phyloP scores from a whole-genome alignment of 2,113 vertebrate genomes.

The Melanerpes aurifrons region DNA sequence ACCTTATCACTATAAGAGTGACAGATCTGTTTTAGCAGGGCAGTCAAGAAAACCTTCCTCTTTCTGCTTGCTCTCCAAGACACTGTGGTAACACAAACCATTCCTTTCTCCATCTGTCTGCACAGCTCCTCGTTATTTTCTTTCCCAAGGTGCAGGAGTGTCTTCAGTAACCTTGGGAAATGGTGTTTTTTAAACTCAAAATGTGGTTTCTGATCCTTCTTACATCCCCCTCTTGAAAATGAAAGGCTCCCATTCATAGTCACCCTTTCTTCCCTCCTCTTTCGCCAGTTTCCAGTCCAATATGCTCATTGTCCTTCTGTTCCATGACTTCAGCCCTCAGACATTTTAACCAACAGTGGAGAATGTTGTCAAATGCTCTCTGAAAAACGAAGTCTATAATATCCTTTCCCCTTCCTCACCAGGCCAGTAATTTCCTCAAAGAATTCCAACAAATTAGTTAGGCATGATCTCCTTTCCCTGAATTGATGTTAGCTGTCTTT shows the following conservation, averaged over 20 bases:
- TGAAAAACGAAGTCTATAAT: conserved; percentile 72
- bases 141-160: conserved; percentile 43
- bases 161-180: conserved; percentile 60
- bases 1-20: neutral
- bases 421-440: conserved; percentile 80
- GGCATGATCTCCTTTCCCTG: conserved; percentile 77
- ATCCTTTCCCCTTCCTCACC: conserved; percentile 68
- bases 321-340: conserved; percentile 80
- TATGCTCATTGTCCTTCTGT: conserved; percentile 70
- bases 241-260: conserved; percentile 65
- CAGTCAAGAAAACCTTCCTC: neutral
- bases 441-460: conserved; percentile 84
- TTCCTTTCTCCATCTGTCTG: conserved; percentile 45
- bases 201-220: conserved; percentile 59
- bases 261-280: conserved; percentile 66
- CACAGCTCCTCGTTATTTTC: conserved; percentile 14
- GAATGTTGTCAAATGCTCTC: conserved; percentile 74
- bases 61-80: conserved; percentile 39
- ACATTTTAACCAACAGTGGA: conserved; percentile 77
- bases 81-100: neutral
- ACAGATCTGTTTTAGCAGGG: neutral
- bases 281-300: conserved; percentile 72
- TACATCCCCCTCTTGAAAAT: conserved; percentile 54
- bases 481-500: conserved; percentile 81
- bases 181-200: conserved; percentile 46